Evolutionary conservation across 2,113 vertebrate species (phyloP).

Genomic region (Caretta caretta): DNA sequence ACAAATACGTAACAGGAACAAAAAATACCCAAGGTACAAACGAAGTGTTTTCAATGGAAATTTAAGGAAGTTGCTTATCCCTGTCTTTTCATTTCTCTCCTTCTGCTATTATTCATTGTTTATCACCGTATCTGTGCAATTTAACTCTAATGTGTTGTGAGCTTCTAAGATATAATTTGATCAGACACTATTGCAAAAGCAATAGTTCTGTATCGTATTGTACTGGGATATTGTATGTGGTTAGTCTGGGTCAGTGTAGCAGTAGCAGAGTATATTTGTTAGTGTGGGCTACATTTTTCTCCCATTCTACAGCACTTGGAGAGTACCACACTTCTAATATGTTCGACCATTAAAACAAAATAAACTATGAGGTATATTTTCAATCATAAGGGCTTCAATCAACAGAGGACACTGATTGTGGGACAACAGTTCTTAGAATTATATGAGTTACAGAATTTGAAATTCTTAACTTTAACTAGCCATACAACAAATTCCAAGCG

Average conservation of each 20-base stretch:
- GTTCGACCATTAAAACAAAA: background rate
- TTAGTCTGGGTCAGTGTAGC: too few species aligned
- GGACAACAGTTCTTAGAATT: background rate
- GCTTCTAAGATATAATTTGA: background rate
- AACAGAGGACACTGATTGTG: background rate
- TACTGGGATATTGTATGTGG: too few species aligned
- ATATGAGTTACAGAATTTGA: background rate
- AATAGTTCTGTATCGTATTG: background rate
- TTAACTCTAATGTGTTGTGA: background rate
- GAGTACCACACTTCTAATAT: background rate
- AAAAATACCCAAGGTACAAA: background rate
- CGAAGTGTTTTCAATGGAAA: background rate
- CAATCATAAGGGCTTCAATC: background rate
- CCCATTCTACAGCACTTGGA: background rate
- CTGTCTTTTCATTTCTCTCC: background rate
- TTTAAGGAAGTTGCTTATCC: background rate
- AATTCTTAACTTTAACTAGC: background rate
- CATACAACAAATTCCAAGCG: background rate
- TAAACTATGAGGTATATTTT: background rate
- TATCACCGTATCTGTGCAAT: background rate
- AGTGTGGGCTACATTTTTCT: background rate
- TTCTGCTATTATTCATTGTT: background rate
- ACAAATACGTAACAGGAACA: background rate
- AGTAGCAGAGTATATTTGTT: background rate
- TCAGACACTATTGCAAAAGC: background rate